Evolutionary conservation across 2,113 vertebrate species (phyloP).

Genomic region (Sapajus apella): DNA sequence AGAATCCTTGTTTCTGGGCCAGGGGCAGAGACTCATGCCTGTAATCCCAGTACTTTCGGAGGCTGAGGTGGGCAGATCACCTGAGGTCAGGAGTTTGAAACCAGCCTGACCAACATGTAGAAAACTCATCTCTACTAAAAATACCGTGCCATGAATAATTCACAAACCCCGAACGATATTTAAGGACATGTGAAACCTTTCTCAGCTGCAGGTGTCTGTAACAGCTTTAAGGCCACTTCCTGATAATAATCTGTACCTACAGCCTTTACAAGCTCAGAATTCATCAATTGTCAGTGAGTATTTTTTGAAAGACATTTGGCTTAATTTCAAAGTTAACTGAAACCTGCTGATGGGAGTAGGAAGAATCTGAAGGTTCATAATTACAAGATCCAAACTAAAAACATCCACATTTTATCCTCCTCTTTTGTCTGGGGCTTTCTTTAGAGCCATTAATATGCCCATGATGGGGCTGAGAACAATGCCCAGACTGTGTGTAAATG

Average conservation of each 20-base stretch:
- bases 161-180: neutral
- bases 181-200: neutral
- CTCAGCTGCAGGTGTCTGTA: neutral
- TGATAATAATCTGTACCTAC: neutral
- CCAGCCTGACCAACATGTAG: no score
- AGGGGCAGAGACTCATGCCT: no score
- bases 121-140: no score
- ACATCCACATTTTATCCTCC: neutral
- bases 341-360: constrained; percentile 4
- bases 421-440: constrained; percentile 24
- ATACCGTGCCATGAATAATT: neutral
- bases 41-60: no score
- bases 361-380: neutral
- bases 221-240: neutral
- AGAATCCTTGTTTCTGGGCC: no score
- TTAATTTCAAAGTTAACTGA: constrained; percentile 53
- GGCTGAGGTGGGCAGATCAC: no score
- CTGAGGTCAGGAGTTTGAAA: no score
- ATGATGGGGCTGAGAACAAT: neutral
- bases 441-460: neutral
- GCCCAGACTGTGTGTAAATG: neutral
- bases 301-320: constrained; percentile 15
- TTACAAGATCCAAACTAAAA: neutral
- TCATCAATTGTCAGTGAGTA: neutral
- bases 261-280: neutral